A percentile compares a stretch with the other conserved stretches of the same genome.
Conservation (phyloP, 2,888 invertebrate species). For the Eupithecia insigniata region DNA sequence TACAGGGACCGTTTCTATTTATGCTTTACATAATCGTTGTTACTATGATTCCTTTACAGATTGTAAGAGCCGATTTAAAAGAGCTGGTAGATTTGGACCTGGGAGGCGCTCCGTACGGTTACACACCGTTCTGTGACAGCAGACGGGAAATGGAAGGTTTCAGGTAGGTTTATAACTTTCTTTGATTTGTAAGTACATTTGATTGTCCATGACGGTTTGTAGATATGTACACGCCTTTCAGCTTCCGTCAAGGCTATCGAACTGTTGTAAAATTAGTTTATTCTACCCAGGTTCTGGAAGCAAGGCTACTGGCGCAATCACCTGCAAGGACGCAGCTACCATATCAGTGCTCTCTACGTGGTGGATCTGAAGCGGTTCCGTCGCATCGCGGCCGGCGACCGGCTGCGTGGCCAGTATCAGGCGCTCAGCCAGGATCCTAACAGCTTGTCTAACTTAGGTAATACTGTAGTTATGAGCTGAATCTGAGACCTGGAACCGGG, state of each 20-base stretch:
- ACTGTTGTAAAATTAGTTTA: neutral
- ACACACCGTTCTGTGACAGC: slow-evolving; percentile 99
- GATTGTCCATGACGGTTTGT: too few species aligned
- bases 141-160: slow-evolving; percentile 99
- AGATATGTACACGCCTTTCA: neutral
- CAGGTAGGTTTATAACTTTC: slow-evolving; percentile 68
- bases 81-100: slow-evolving; percentile 96
- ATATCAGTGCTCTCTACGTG: slow-evolving; percentile 98
- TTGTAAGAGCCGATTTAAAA: slow-evolving; percentile 96
- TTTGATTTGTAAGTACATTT: neutral
- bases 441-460: slow-evolving; percentile 97
- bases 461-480: too few species aligned
- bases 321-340: slow-evolving; percentile 95
- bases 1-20: too few species aligned
- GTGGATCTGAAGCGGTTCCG: slow-evolving; percentile 98
- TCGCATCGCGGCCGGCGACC: slow-evolving; percentile 98
- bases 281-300: slow-evolving; percentile 94
- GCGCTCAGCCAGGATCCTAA: slow-evolving; percentile 99
- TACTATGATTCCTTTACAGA: slow-evolving; percentile 77
- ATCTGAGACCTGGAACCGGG: too few species aligned
- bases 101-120: slow-evolving; percentile 98
- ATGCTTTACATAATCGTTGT: neutral
- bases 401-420: slow-evolving; percentile 99
- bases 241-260: neutral
- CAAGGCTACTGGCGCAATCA: slow-evolving; percentile 99